Percentiles rank a stretch among this genome's conserved stretches.
Conservation (phyloP, 2,113 vertebrate species). For the Hippolais icterina region DNA sequence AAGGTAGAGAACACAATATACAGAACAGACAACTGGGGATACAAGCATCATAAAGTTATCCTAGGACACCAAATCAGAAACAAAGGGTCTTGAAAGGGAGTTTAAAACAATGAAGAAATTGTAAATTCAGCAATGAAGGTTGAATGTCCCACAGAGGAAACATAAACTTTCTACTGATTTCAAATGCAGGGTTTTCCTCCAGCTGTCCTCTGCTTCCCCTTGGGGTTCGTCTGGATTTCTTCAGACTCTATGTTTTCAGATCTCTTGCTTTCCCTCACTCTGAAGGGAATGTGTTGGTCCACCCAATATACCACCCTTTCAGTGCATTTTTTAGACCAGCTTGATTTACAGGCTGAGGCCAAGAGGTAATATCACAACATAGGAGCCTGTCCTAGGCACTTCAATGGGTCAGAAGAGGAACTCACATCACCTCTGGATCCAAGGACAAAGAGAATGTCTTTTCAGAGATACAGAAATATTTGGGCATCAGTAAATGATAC, state of each 20-base stretch:
- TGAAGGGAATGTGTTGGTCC: background rate
- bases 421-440: background rate
- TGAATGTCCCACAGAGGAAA: background rate
- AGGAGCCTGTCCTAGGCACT: background rate
- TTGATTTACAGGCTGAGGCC: conserved; percentile 11
- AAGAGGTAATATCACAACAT: background rate
- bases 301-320: background rate
- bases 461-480: background rate
- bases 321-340: background rate
- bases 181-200: background rate
- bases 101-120: background rate
- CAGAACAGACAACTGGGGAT: too few species aligned
- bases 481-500: background rate
- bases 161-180: background rate
- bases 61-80: background rate
- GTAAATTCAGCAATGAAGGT: background rate
- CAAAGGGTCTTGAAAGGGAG: background rate
- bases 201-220: background rate
- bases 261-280: background rate
- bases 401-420: background rate
- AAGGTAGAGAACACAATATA: too few species aligned
- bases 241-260: background rate
- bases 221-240: background rate
- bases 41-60: too few species aligned
- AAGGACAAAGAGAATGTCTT: background rate